Evolutionary conservation across 2,797 vertebrate genomes (phyloP), one percentile per base, ranked within the genome.

Genomic region (Florisuga fusca): DNA sequence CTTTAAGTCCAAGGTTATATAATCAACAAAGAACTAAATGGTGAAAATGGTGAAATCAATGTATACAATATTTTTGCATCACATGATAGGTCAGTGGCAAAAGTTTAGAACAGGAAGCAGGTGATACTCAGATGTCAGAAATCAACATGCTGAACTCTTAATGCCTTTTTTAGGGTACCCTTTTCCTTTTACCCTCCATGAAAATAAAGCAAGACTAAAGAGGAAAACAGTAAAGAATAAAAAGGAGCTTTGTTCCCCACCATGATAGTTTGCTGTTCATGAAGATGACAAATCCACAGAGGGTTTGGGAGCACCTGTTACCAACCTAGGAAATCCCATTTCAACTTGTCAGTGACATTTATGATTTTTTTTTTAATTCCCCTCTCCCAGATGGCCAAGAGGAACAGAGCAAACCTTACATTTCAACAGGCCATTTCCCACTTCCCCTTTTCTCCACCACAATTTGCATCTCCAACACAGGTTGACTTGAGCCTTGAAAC

Each of bases 151-250:
- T 75, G 13, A 66, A 69, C 20, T 73, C 36, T 20, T 64, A 50
- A 7, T 79, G 50, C 29, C 55, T 79, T 81, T 84, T 57, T 73
- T 48, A 61, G 33, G 55, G 4, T 23, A 91, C 15, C 19, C 59
- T 43, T 69, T 81, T 92, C 33, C 58, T 94, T 68, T 45, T 73
- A 34, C 34, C 43, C 46, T 62, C 78, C 31, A 13, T 15, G 59
- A 15, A 80, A 92, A 72, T 12, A 86, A 92, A 76, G n/a, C 19
- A 79, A 48, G 43, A 87, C 51, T 45, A 50, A 83, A 89, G 7
- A 33, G 15, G 16, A 89, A 66, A 89, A 73, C 36, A 63, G 15
- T 53, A 21, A 27, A 46, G 34, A 93, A 34, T n/a, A 79, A 41
- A 76, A 69, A 54, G 14, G 15, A 53, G 69, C 34, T 50, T 58